A percentile compares a stretch with the other conserved stretches of the same genome.
Conservation (phyloP, 2,888 invertebrate species). For the Vandiemenella viatica region DNA sequence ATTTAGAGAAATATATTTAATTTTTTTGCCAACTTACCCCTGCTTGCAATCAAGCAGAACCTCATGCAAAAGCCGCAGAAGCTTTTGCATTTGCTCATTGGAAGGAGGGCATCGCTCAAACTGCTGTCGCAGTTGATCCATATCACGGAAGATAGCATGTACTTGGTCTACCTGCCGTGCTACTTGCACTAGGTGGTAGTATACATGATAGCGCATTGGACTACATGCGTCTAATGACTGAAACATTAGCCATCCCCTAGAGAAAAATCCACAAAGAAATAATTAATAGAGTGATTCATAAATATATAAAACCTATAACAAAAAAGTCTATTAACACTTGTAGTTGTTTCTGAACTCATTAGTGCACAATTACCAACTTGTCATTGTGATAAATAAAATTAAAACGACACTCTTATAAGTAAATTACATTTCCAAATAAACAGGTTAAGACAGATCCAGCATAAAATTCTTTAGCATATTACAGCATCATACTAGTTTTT, state of each 20-base stretch:
- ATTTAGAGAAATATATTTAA: too few relatives aligned
- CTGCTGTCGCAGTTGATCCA: conserved; percentile 68
- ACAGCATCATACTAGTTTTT: too few relatives aligned
- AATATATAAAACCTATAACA: too few relatives aligned
- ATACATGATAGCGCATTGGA: conserved; percentile 79
- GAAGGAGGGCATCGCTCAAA: conserved; percentile 66
- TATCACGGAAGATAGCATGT: conserved; percentile 66
- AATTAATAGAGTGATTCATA: background rate
- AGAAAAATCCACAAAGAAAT: conserved; percentile 26
- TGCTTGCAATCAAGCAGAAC: conserved; percentile 75
- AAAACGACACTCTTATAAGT: too few relatives aligned
- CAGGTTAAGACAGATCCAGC: too few relatives aligned
- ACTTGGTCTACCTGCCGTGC: conserved; percentile 79
- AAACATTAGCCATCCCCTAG: conserved; percentile 76
- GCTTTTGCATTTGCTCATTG: conserved; percentile 79
- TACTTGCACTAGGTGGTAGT: conserved; percentile 78
- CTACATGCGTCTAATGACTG: conserved; percentile 77
- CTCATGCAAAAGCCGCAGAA: conserved; percentile 77
- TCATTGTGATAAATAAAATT: too few relatives aligned
- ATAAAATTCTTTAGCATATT: too few relatives aligned
- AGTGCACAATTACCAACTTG: too few relatives aligned
- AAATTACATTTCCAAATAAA: too few relatives aligned
- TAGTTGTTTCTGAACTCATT: too few relatives aligned
- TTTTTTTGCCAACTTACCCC: too few relatives aligned
- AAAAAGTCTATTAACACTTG: background rate